Percentiles rank a stretch among this genome's conserved stretches.
phyloP scores from a whole-genome alignment of 1,140 invertebrate genomes.

The Lerema accius region DNA sequence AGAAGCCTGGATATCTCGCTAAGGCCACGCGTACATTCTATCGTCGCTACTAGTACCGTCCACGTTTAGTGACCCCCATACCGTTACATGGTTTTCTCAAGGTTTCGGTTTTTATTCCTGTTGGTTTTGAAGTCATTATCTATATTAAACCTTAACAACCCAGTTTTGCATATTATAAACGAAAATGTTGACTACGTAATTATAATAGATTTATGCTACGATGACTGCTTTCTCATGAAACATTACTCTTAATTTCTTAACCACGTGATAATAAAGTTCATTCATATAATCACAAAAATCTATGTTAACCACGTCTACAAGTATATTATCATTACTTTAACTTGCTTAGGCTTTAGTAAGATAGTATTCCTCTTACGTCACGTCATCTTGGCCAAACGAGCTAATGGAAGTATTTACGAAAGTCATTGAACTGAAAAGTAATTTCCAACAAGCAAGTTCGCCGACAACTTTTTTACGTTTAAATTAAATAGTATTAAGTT shows the following conservation, averaged over 20 bases:
- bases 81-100: slow-evolving; percentile 39
- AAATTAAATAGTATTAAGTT: too few relatives aligned
- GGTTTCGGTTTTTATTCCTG: slow-evolving; percentile 36
- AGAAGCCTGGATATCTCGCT: not conserved
- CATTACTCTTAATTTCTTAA: not conserved
- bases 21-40: slow-evolving; percentile 42
- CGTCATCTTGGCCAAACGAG: not conserved
- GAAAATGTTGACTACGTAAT: not conserved
- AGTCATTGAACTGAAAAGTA: too few relatives aligned
- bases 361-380: not conserved
- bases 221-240: not conserved
- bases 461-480: too few relatives aligned
- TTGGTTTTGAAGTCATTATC: slow-evolving; percentile 22
- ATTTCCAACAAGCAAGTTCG: too few relatives aligned
- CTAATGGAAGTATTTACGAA: too few relatives aligned
- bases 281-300: slow-evolving; percentile 2
- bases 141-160: slow-evolving; percentile 1
- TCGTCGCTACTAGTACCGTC: slow-evolving; percentile 40
- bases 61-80: slow-evolving; percentile 44
- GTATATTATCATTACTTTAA: slow-evolving; percentile 6
- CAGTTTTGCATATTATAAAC: not conserved
- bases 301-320: too few relatives aligned
- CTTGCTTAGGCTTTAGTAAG: too few relatives aligned
- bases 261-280: not conserved
- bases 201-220: not conserved